Evolutionary conservation across 1,140 invertebrate genomes (phyloP).

Genomic region (Limonius californicus): DNA sequence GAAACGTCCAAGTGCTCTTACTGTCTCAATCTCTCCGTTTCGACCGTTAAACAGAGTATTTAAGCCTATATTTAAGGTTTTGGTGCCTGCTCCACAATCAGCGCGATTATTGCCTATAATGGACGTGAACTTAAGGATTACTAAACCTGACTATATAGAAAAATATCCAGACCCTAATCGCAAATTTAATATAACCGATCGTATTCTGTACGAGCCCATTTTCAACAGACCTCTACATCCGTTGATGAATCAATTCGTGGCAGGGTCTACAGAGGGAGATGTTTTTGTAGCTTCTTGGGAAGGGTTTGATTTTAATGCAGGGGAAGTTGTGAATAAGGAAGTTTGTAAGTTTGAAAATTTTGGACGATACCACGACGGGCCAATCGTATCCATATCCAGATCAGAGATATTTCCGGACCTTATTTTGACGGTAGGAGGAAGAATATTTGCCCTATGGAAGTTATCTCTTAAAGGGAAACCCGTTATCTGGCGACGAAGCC

Average conservation of each 20-base stretch:
- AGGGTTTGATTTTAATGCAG: slow-evolving; percentile 58
- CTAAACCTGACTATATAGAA: slow-evolving; percentile 30
- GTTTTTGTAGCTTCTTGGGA: slow-evolving; percentile 55
- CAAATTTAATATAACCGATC: slow-evolving; percentile 26
- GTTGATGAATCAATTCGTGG: background rate
- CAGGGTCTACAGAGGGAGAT: slow-evolving; percentile 45
- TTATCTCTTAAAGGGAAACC: slow-evolving; percentile 46
- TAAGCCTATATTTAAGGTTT: slow-evolving; percentile 57
- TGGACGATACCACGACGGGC: slow-evolving; percentile 62
- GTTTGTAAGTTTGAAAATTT: slow-evolving; percentile 48
- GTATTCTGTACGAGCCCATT: slow-evolving; percentile 31
- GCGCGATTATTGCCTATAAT: slow-evolving; percentile 46
- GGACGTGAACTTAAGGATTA: slow-evolving; percentile 42
- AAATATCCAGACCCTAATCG: slow-evolving; percentile 40
- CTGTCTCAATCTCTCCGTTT: slow-evolving; percentile 53
- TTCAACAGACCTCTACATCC: slow-evolving; percentile 1
- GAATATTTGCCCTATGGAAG: slow-evolving; percentile 57
- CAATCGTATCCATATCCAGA: slow-evolving; percentile 50
- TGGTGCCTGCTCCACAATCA: slow-evolving; percentile 29
- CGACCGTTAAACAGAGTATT: slow-evolving; percentile 56
- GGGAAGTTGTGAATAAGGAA: slow-evolving; percentile 54
- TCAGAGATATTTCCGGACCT: slow-evolving; percentile 27
- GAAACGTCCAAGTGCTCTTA: slow-evolving; percentile 53
- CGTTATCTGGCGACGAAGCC: slow-evolving; percentile 54
- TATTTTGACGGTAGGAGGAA: slow-evolving; percentile 57